Percentiles rank a stretch among this genome's conserved stretches.
Conservation (phyloP, 1,140 invertebrate genomes). For the Cephus cinctus region DNA sequence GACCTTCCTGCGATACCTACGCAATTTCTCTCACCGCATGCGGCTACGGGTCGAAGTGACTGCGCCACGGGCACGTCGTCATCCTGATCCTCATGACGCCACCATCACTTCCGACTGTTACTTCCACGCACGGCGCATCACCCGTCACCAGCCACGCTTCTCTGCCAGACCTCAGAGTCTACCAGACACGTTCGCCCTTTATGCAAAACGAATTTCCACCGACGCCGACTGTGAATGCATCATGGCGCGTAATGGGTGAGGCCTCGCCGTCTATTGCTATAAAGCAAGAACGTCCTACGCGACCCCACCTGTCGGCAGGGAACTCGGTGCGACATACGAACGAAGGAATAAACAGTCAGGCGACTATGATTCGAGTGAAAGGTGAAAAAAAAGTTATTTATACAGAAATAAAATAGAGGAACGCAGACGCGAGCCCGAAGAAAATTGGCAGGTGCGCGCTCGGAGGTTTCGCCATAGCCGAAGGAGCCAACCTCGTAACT, state of each 20-base stretch:
- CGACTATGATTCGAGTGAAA: slow-evolving; percentile 13
- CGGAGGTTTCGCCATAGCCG: too few species aligned
- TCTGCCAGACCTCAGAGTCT: too few species aligned
- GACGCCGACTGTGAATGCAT: slow-evolving; percentile 32
- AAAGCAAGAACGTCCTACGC: slow-evolving; percentile 51
- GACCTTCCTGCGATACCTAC: too few species aligned
- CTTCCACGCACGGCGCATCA: too few species aligned
- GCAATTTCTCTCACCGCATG: too few species aligned
- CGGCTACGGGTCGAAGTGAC: too few species aligned
- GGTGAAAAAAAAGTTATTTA: slow-evolving; percentile 11
- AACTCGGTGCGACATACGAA: slow-evolving; percentile 24
- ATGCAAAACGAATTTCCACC: slow-evolving; percentile 25
- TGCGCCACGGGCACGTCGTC: too few species aligned
- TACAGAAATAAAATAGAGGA: slow-evolving; percentile 1
- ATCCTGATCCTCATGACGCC: too few species aligned
- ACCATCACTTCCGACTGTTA: too few species aligned
- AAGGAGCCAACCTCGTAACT: slow-evolving; percentile 2
- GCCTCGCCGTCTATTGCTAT: slow-evolving; percentile 41
- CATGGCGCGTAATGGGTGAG: slow-evolving; percentile 42
- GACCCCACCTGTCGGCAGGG: slow-evolving; percentile 44
- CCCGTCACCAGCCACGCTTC: too few species aligned
- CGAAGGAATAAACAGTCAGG: slow-evolving; percentile 37
- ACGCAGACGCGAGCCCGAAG: too few species aligned
- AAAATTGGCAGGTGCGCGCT: slow-evolving; percentile 34
- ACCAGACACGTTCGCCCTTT: slow-evolving; percentile 22